Base-by-base conservation (phyloP, 2,113 vertebrate species). In the Nestor notabilis region DNA sequence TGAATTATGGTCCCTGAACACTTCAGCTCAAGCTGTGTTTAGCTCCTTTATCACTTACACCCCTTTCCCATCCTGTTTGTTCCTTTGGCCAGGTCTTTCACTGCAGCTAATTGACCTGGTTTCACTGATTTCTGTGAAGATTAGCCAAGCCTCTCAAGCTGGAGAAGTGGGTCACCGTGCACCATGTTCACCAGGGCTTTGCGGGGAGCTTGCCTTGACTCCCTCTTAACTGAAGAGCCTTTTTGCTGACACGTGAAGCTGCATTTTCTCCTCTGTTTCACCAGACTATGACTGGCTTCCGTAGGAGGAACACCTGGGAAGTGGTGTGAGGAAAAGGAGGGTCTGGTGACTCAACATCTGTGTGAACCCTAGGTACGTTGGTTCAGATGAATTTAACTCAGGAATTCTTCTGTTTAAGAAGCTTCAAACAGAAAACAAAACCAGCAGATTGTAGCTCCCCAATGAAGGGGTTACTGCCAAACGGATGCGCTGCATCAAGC, bases 11-110 rank as follows among this genome's bases (percentile, higher is more conserved):
- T 46, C 88, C 74, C 89, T 64, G 66, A 80, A 47, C 37, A 37
- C 47, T 95, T 77, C 64, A 63, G 66, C 83, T 95, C 76, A 52
- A 81, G 86, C 72, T 3, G 2, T 35, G 70, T 80, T 96, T 72
- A 92, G 80, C 65, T 87, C 76, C 89, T 94, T 90, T 92, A 92
- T 89, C 92, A 50, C 65, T 93, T 76, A 52, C 49, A 56, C 33
- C 65, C 69, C 41, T 87, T 86, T 86, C 46, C 90, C 80, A 56
- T 61, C 81, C 86, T 65, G 35, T 76, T 90, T 90, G 50, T 82
- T 87, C 64, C 61, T 71, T 81, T 46, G 52, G 74, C 47, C 80
- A 85, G 74, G 64, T 76, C 72, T 93, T 78, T 60, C 86, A 56
- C 60, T 60, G 83, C 0, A 0, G 68, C 71, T 90, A 89, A 79